Conservation (phyloP, 2,797 vertebrate genomes). For the Gymnothorax javanicus region DNA sequence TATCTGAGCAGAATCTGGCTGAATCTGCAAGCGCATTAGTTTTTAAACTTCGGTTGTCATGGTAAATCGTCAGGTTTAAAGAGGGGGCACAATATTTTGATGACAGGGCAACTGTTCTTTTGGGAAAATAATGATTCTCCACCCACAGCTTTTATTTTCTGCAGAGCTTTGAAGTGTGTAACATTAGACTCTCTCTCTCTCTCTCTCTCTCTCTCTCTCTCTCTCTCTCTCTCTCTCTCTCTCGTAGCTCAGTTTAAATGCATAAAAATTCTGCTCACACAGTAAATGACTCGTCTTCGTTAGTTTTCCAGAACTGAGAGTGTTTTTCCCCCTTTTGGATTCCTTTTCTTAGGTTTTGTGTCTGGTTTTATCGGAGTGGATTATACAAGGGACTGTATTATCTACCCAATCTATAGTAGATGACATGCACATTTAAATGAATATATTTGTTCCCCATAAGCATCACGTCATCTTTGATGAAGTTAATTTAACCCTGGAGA, state of each 20-base stretch:
- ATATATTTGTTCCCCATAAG: background rate
- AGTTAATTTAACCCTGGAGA: background rate
- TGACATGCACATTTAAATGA: background rate
- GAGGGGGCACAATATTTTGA: background rate
- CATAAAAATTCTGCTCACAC: background rate
- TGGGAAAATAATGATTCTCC: background rate
- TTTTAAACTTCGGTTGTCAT: background rate
- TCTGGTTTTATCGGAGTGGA: background rate
- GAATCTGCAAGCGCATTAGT: background rate
- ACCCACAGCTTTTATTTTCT: conserved; percentile 1
- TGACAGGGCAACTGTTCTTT: background rate
- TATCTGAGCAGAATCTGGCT: background rate
- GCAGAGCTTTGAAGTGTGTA: background rate
- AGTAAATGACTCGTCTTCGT: background rate
- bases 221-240: background rate
- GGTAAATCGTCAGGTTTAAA: background rate
- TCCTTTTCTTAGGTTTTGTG: background rate
- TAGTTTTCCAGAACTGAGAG: background rate
- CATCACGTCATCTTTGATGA: background rate
- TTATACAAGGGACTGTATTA: background rate
- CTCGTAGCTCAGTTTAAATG: background rate
- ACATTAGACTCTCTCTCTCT: background rate
- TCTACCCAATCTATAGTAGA: background rate
- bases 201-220: background rate
- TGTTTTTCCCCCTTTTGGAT: background rate